Evolutionary conservation across 2,888 invertebrate species (phyloP), one percentile per base, ranked within the genome.

Genomic region (Platycheirus rosarum): DNA sequence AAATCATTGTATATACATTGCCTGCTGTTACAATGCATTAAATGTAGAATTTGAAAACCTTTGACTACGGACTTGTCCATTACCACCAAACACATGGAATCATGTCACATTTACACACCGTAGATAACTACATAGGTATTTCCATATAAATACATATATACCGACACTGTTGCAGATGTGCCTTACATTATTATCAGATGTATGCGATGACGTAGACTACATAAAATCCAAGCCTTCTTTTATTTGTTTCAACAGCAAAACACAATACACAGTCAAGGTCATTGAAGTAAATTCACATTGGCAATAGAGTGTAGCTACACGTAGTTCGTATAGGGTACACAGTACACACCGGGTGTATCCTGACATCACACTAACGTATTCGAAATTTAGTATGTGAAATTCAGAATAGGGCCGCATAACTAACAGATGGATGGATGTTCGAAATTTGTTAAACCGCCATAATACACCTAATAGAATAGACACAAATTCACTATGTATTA

Each of bases 371-470:
- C 82, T 57, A 73, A 40, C 57, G 66, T 68, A 73, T n/a, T 73
- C 29, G 55, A 82, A 82, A 82, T 68, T 80, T 82, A 68, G 82
- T 82, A 77, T 82, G 82, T 82, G 73, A 77, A 63, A 63, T 63
- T 73, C 57, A 71, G 82, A 82, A 76, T 77, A 82, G 82, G 82
- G 46, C 62, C 82, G 55, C 82, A 82, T 77, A 82, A 71, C 60
- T 77, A 42, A 48, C 37, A 73, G 77, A 29, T 26, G 35, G 80
- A 9, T 4, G 8, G 16, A 42, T 16, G 23, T 11, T 40, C 18
- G 2, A 6, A 13, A 29, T 16, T 46, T 29, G 3, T 9, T 18
- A 26, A 20, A 14, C 65, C 49, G 55, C 49, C 53, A 13, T 13
- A 51, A 65, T 62, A 65, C 35, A 60, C 65, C 63, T 55, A 42